Evolutionary conservation across 2,797 vertebrate genomes (phyloP), one percentile per base, ranked within the genome.

Genomic region (Tenualosa thibaudeaui): DNA sequence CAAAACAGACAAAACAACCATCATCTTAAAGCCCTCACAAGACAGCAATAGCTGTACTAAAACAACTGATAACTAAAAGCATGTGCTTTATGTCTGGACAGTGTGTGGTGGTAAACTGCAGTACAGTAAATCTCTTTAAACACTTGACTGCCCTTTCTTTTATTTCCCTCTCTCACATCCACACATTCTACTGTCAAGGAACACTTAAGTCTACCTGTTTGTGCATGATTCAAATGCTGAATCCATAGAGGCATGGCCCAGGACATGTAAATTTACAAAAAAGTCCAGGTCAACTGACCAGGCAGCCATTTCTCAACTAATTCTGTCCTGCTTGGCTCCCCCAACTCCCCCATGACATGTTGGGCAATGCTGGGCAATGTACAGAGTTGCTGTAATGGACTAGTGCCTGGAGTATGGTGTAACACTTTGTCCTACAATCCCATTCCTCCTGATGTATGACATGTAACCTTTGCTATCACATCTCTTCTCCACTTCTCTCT

Each of bases 321-420:
- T 22, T n/a, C 40, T 78, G 71, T 46, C 71, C 37, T 78, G 40
- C 71, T 78, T 78, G 40, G 71, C 71, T 78, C 17, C 37, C 71
- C 17, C 15, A 43, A 46, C 17, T 46, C 71, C 17, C 71, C 19
- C 17, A 78, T 62, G 56, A 86, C 82, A 56, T 90, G 88, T 87
- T 85, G 87, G 54, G 54, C 82, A 91, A 90, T 82, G 82, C 82
- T 71, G 81, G 65, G 60, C 5, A 83, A 84, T 50, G 84, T 62
- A 84, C 85, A 89, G 81, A 87, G 78, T 26, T 86, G 85, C 81
- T 83, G 85, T 82, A 26, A 75, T 86, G 86, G 56, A 81, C 83
- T 85, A 87, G 58, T 87, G 86, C 83, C 53, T 89, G 37, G 56
- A 46, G 83, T 85, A 83, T 50, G 85, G 17, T 65, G 60, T 85